Base-by-base conservation (phyloP, 64 coral and sea anemone species). In the Pocillopora verrucosa region DNA sequence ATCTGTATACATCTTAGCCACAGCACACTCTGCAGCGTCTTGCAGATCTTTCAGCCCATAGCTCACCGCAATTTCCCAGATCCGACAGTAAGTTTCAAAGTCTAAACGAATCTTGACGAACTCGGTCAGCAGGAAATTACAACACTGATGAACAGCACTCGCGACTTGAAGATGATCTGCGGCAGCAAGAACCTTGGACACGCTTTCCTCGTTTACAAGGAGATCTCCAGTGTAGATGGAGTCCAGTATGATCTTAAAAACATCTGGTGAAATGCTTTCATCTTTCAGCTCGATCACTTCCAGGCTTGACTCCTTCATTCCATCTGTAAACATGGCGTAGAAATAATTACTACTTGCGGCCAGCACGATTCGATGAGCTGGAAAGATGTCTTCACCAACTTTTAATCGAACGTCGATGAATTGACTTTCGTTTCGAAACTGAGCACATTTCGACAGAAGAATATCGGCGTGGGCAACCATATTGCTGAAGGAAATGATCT, bases 121-220 rank as follows among this genome's bases (percentile, higher is more conserved):
- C 14, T 62, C 25, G 3, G 17, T 61, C 9, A 61, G 10, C 60
- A 83, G 19, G 60, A 45, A 83, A 22, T 65, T 16, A 41, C 80
- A 83, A 67, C 80, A 83, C 60, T 83, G 80, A 65, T 67, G 34
- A 19, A 83, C 80, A 83, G 65, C 80, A 67, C 6, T 83, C 65
- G 80, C n/a, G 16, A 83, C 80, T 83, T 83, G 80, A 38, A 83
- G 80, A 41, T 83, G 80, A 83, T 83, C 80, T 12, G 80, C 80
- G 16, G 80, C 80, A 35, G 36, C 13, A 15, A 83, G 61, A 22
- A 83, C 60, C 22, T 83, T 61, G 38, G 38, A 67, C 6, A 83
- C 80, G 16, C n/a, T 83, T 83, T 83, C 60, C 16, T 83, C 60
- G 35, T 83, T 41, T 30, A 83, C 80, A 10, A 22, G 60, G 14